phyloP scores from a whole-genome alignment of 1,140 invertebrate species.

The Drosophila repletoides region DNA sequence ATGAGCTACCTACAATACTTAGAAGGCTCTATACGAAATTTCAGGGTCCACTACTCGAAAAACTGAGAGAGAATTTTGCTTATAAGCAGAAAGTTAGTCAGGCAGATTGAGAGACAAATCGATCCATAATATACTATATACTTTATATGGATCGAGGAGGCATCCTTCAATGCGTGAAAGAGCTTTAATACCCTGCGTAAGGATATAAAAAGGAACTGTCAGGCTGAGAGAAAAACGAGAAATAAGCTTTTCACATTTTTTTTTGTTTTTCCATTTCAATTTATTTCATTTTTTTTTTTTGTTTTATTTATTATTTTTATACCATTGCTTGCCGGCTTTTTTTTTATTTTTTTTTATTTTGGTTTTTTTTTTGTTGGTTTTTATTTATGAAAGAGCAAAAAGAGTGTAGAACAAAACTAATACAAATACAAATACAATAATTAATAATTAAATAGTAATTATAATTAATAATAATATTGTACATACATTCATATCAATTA shows the following conservation, averaged over 20 bases:
- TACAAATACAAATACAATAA: slow-evolving; percentile 81
- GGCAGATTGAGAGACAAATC: neutral
- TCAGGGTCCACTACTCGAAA: no score
- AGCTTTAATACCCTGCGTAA: no score
- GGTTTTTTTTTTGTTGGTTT: slow-evolving; percentile 28
- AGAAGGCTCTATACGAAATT: no score
- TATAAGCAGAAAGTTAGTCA: neutral
- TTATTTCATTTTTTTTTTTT: slow-evolving; percentile 56
- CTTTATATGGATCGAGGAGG: neutral
- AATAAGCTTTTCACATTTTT: slow-evolving; percentile 13
- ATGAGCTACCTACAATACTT: no score
- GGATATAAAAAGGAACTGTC: no score
- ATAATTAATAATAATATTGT: slow-evolving; percentile 44
- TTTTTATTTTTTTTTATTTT: slow-evolving; percentile 40
- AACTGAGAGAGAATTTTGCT: no score
- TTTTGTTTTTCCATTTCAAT: slow-evolving; percentile 56
- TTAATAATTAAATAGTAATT: slow-evolving; percentile 61
- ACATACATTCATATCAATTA: slow-evolving; percentile 65
- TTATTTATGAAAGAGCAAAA: slow-evolving; percentile 81
- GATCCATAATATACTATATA: neutral
- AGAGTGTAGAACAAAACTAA: slow-evolving; percentile 81
- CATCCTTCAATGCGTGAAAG: no score
- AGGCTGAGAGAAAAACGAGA: no score
- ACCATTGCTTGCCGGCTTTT: slow-evolving; percentile 67
- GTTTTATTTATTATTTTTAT: slow-evolving; percentile 53